Base-by-base conservation (phyloP, 2,888 invertebrate species). In the Gandaritis pyraliata region DNA sequence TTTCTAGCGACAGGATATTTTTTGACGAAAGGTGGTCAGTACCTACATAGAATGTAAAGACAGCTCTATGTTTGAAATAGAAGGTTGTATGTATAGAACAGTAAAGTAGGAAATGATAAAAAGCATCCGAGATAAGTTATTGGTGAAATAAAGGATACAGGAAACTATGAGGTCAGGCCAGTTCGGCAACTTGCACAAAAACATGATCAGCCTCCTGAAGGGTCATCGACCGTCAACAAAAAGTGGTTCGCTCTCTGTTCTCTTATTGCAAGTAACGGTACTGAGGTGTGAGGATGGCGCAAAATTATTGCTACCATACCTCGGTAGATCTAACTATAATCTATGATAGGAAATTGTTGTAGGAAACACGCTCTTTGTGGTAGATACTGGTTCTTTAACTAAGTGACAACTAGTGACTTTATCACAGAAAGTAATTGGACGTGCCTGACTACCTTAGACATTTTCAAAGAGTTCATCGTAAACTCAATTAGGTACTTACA, bases 241-340 rank as follows among this genome's bases (percentile, higher is more conserved):
- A 83, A 82, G 71, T 74, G 68, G 75, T 74, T 74, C 74, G 72
- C 74, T 77, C 33, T 58, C 43, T 48, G 73, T 54, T 70, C 63
- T 65, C 74, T 77, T 72, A 81, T 80, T 78, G 80, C 76, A 75
- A 62, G 57, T 83, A 86, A 83, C 86, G 86, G 85, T 77, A 78
- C 61, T 57, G 54, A 65, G 70, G 76, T 72, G 72, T 72, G 75
- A 70, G 71, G 71, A 68, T 69, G 69, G 63, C 60, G 78, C 80
- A 72, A 82, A 85, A 84, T 78, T 76, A 72, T 33, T 33, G 33
- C 33, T 51, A n/a, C 11, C 39, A 48, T 33, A 11, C 8, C 12
- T 13, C 48, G 72, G 30, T 16, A 48, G 73, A 77, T 73, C 56
- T 72, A 76, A 68, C 72, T 72, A 75, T 16, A 16, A 16, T 10